Conservation (phyloP, 2,888 invertebrate genomes). For the Heteromurus nitidus region DNA sequence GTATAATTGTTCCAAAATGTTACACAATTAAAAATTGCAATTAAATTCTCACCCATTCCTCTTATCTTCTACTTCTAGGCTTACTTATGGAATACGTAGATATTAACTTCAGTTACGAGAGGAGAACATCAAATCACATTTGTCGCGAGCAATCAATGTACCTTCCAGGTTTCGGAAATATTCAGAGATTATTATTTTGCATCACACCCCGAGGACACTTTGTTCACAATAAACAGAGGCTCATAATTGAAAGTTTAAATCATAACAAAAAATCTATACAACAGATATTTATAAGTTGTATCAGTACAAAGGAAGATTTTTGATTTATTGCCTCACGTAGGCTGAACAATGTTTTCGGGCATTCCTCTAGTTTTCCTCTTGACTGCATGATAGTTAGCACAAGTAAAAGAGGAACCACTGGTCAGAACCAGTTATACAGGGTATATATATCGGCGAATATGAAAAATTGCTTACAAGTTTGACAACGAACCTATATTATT, state of each 20-base stretch:
- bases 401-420: background rate
- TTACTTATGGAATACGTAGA: too few relatives aligned
- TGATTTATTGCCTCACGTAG: conserved; percentile 1
- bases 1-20: too few relatives aligned
- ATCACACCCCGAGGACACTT: too few relatives aligned
- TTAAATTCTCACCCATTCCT: conserved; percentile 29
- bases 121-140: too few relatives aligned
- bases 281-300: background rate
- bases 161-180: too few relatives aligned
- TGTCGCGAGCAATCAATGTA: too few relatives aligned
- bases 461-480: conserved; percentile 32
- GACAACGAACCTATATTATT: conserved; percentile 20
- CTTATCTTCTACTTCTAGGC: background rate
- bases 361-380: conserved; percentile 47
- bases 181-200: too few relatives aligned
- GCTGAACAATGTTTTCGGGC: too few relatives aligned
- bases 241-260: background rate
- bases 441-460: background rate
- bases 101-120: too few relatives aligned
- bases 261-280: background rate
- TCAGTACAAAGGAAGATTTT: background rate
- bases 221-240: too few relatives aligned
- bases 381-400: conserved; percentile 3
- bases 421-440: too few relatives aligned
- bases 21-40: conserved; percentile 44